Evolutionary conservation across 2,888 invertebrate genomes (phyloP), one percentile per base, ranked within the genome.

Genomic region (Rhagium mordax): DNA sequence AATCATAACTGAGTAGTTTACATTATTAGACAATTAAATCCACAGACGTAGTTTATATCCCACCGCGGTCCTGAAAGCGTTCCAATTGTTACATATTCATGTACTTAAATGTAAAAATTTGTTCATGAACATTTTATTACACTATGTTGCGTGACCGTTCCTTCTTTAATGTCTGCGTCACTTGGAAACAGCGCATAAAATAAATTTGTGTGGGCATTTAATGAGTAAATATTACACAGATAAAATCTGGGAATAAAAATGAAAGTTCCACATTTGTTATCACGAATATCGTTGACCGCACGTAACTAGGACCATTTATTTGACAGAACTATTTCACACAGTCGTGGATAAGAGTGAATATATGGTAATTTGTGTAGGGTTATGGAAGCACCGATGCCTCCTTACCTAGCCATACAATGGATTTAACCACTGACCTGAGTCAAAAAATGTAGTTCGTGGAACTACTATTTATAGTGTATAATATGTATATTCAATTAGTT

Each of bases 141-240:
- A 41, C n/a, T 41, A 41, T 5, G n/a, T 41, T 15, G 41, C 41
- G 41, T 41, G 41, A 41, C 13, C 41, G n/a, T 41, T n/a, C n/a
- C 41, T 41, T 41, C n/a, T n/a, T 41, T 41, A 41, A 41, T 41
- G 41, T 41, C 41, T 41, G 41, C 41, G 41, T 41, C 41, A 41
- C 41, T 41, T 41, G 13, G 41, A 41, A 41, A n/a, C n/a, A n/a
- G 41, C n/a, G 53, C 13, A 53, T 53, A 21, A 53, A 21, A 53
- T 21, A 10, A 61, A 61, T 33, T 60, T 33, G 60, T 41, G 60
- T 18, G 20, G 16, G 48, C n/a, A 48, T n/a, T 48, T 64, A 48
- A 62, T 48, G 64, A 16, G 51, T 49, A 64, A 51, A 49, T 49
- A 64, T 64, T 64, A 49, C 49, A 24, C 64, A 48, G 64, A 64